A percentile compares a stretch with the other conserved stretches of the same genome.
These are phyloP conservation scores for Meda fulgida DNA, from an alignment of 2,797 vertebrate genomes.

Conservation along the genomic window DNA sequence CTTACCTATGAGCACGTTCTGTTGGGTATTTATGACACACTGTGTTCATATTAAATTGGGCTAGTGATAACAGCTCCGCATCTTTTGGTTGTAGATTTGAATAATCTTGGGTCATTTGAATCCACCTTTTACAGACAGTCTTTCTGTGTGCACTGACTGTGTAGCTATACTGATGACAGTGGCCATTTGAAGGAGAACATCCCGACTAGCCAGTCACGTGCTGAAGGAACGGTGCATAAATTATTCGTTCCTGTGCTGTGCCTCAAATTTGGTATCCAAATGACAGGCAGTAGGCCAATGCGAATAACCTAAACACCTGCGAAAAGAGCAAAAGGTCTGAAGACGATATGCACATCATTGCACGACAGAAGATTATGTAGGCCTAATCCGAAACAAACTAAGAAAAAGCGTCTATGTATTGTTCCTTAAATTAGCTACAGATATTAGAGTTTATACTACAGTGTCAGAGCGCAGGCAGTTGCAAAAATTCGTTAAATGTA, in stretches of 20 bases:
- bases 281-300: slow-evolving; percentile 27
- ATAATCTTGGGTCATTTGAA: slow-evolving; percentile 46
- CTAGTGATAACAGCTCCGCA: slow-evolving; percentile 9
- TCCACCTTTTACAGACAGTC: slow-evolving; percentile 17
- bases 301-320: slow-evolving; percentile 42
- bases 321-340: slow-evolving; percentile 22
- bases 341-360: neutral
- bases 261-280: slow-evolving; percentile 51
- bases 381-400: slow-evolving; percentile 4
- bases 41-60: neutral
- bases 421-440: neutral
- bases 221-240: slow-evolving; percentile 38
- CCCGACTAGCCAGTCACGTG: slow-evolving; percentile 31
- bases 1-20: too few species aligned
- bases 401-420: neutral
- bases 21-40: neutral
- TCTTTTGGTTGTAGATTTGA: slow-evolving; percentile 43
- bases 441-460: neutral
- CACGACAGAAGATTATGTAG: slow-evolving; percentile 2
- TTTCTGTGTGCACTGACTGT: neutral
- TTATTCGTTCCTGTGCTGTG: slow-evolving; percentile 33
- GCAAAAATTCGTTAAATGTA: neutral
- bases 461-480: neutral
- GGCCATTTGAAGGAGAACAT: slow-evolving; percentile 33
- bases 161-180: slow-evolving; percentile 11